phyloP scores from a whole-genome alignment of 2,113 vertebrate genomes.

The Nyctibius bracteatus region DNA sequence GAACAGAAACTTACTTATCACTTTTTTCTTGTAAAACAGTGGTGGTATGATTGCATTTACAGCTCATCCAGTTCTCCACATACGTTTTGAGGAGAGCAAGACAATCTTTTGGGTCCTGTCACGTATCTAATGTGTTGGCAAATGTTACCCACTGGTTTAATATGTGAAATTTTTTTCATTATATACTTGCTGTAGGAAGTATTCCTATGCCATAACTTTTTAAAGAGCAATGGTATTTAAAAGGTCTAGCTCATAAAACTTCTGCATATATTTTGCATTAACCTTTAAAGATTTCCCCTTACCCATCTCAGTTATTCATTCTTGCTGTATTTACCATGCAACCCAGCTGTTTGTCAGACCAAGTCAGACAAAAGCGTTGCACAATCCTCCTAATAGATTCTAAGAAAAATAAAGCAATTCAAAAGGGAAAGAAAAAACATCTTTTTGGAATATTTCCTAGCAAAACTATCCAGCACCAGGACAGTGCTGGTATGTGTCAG shows the following conservation, averaged over 20 bases:
- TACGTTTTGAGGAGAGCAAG: background rate
- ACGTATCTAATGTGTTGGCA: background rate
- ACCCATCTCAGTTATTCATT: background rate
- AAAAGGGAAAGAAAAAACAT: background rate
- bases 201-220: background rate
- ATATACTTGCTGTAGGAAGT: background rate
- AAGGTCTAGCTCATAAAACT: slow-evolving; percentile 27
- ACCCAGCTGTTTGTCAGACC: background rate
- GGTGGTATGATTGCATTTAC: background rate
- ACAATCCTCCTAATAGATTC: background rate
- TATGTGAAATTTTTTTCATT: background rate
- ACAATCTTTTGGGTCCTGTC: background rate
- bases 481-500: background rate
- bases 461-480: background rate
- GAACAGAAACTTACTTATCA: background rate
- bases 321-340: background rate
- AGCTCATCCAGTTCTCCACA: background rate
- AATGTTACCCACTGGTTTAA: background rate
- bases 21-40: background rate
- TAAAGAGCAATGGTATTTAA: slow-evolving; percentile 21
- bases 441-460: background rate
- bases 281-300: background rate
- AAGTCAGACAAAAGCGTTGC: background rate
- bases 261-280: background rate
- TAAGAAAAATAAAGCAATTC: background rate